Percentiles rank a stretch among this genome's conserved stretches.
Conservation (phyloP, 2,113 vertebrate genomes). For the Hippocampus mohnikei region DNA sequence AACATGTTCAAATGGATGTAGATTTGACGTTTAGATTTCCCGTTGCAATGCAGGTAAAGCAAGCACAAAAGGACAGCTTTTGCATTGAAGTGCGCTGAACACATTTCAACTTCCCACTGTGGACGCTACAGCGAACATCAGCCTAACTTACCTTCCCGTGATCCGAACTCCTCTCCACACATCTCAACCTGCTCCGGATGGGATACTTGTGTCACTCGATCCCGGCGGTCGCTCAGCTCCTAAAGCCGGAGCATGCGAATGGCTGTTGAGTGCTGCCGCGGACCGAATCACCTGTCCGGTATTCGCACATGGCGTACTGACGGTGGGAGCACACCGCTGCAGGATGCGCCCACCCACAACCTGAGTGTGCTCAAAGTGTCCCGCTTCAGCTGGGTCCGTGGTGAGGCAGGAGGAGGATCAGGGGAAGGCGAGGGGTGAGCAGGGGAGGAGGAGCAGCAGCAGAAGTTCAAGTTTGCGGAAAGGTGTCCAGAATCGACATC, state of each 20-base stretch:
- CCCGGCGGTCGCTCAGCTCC: conserved; percentile 27
- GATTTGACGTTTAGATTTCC: not conserved
- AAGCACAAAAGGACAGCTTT: not conserved
- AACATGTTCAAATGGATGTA: too few species aligned
- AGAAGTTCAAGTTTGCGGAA: conserved; percentile 57
- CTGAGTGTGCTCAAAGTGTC: conserved; percentile 50
- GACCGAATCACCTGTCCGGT: conserved; percentile 6
- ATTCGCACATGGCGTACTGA: conserved; percentile 17
- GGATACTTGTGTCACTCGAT: conserved; percentile 12
- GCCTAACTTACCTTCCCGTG: conserved; percentile 44
- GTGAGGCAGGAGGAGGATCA: conserved; percentile 36
- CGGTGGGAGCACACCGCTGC: conserved; percentile 8
- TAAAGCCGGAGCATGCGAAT: not conserved
- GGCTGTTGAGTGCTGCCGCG: not conserved
- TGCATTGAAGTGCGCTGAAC: not conserved
- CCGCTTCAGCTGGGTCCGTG: conserved; percentile 52
- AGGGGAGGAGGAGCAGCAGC: conserved; percentile 7
- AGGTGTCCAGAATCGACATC: conserved; percentile 15
- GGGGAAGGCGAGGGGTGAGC: not conserved
- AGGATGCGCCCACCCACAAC: conserved; percentile 19
- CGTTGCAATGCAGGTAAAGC: too few species aligned
- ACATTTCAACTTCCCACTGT: conserved; percentile 20
- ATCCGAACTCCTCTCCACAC: conserved; percentile 25
- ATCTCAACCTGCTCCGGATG: not conserved
- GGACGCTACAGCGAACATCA: not conserved